A percentile compares a stretch with the other conserved stretches of the same genome.
These are phyloP conservation scores for Melanotaenia trifasciata DNA, from an alignment of 2,797 vertebrate species.

Conservation along the genomic window DNA sequence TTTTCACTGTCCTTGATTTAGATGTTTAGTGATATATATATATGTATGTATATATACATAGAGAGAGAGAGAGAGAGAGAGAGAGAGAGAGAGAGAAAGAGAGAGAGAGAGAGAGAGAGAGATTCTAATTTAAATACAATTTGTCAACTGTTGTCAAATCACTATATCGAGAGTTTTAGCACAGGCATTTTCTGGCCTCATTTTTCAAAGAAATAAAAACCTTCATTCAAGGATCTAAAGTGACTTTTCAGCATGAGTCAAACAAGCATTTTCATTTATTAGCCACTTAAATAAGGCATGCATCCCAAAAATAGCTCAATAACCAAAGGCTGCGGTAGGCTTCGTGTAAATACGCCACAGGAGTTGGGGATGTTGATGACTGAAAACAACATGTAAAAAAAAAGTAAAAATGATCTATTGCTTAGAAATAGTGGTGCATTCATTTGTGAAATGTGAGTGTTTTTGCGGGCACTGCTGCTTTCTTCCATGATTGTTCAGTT, in stretches of 20 bases:
- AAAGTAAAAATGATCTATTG: not conserved
- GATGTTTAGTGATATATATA: too few species aligned
- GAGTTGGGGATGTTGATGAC: not conserved
- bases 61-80: too few species aligned
- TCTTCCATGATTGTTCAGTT: not conserved
- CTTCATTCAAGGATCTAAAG: conserved; percentile 2
- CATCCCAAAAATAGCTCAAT: conserved; percentile 4
- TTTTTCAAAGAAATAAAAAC: not conserved
- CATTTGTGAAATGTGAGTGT: not conserved
- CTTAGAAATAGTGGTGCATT: not conserved
- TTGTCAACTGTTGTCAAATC: too few species aligned
- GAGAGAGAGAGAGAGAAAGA: too few species aligned
- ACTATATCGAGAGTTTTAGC: too few species aligned
- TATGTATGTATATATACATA: too few species aligned
- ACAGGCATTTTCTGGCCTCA: not conserved
- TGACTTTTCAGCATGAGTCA: conserved; percentile 15
- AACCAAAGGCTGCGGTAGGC: conserved; percentile 19
- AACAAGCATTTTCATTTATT: conserved; percentile 1
- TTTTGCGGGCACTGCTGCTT: not conserved
- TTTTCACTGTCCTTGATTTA: not conserved
- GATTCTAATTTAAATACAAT: too few species aligned
- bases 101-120: too few species aligned
- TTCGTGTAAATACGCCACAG: not conserved
- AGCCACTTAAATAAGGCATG: conserved; percentile 9
- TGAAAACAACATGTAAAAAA: not conserved